phyloP scores from a whole-genome alignment of 2,888 invertebrate genomes.

The Nyleta sp. region DNA sequence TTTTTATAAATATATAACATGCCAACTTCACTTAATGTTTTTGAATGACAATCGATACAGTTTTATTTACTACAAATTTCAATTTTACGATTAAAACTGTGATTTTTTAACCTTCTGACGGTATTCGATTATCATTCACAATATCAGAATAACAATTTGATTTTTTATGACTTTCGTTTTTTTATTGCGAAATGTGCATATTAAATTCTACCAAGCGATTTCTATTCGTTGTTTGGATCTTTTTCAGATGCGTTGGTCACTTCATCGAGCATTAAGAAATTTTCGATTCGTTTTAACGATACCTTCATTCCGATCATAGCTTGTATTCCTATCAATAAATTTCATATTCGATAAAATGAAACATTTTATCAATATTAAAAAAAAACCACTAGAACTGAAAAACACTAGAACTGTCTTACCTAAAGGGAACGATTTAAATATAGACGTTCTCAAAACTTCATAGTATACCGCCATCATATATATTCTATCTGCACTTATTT shows the following conservation, averaged over 20 bases:
- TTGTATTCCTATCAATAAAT: slow-evolving; percentile 82
- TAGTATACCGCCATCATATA: slow-evolving; percentile 89
- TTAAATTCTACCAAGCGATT: too few species aligned
- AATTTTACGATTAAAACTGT: too few species aligned
- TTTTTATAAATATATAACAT: slow-evolving; percentile 66
- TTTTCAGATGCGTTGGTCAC: slow-evolving; percentile 8
- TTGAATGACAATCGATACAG: too few species aligned
- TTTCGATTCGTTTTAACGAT: slow-evolving; percentile 84
- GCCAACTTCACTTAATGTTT: slow-evolving; percentile 83
- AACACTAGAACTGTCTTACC: slow-evolving; percentile 66
- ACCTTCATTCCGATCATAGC: slow-evolving; percentile 86
- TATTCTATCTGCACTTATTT: slow-evolving; percentile 88
- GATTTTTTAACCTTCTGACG: too few species aligned
- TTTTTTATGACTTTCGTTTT: too few species aligned
- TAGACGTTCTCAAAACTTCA: slow-evolving; percentile 88
- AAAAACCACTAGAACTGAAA: background rate
- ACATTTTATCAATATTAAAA: slow-evolving; percentile 79
- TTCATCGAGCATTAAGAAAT: slow-evolving; percentile 74
- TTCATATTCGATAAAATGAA: too few species aligned
- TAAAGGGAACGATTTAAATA: slow-evolving; percentile 88
- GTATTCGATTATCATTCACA: too few species aligned
- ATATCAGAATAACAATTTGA: too few species aligned
- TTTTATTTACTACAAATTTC: too few species aligned
- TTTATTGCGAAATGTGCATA: too few species aligned
- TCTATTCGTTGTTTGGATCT: too few species aligned